Evolutionary conservation across 2,113 vertebrate species (phyloP).

Genomic region (Pavo muticus): DNA sequence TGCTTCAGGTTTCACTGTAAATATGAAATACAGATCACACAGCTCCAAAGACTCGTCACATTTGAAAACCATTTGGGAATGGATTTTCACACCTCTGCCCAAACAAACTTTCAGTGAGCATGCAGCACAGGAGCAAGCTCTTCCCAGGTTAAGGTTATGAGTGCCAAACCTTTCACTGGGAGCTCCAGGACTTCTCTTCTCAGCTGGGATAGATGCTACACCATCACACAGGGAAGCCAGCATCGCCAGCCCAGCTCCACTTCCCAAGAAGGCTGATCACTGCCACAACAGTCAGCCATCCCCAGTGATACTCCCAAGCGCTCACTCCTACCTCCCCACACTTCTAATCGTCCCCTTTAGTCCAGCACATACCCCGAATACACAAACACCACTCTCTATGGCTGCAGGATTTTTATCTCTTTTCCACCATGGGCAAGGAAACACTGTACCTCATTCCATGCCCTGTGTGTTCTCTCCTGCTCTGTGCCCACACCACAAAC

Average conservation of each 20-base stretch:
- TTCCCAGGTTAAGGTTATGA: neutral
- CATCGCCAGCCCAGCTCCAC: neutral
- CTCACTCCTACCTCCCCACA: neutral
- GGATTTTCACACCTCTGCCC: neutral
- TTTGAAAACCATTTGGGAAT: neutral
- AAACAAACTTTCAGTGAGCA: neutral
- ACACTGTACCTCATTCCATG: neutral
- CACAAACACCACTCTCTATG: neutral
- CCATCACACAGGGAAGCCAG: rapidly evolving
- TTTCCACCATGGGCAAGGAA: neutral
- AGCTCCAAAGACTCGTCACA: neutral
- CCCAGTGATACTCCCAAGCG: neutral
- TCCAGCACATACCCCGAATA: rapidly evolving
- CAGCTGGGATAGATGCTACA: neutral
- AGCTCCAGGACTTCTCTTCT: neutral
- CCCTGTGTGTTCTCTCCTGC: neutral
- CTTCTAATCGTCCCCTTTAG: neutral
- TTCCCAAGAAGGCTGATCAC: neutral
- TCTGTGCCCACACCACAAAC: neutral
- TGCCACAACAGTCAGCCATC: neutral
- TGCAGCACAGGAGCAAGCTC: neutral
- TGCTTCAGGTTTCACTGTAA: neutral
- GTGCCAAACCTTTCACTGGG: neutral
- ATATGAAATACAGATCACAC: neutral
- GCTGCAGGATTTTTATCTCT: neutral